A percentile compares a stretch with the other conserved stretches of the same genome.
Conservation (phyloP, 2,797 vertebrate species). For the Acrossocheilus fasciatus region DNA sequence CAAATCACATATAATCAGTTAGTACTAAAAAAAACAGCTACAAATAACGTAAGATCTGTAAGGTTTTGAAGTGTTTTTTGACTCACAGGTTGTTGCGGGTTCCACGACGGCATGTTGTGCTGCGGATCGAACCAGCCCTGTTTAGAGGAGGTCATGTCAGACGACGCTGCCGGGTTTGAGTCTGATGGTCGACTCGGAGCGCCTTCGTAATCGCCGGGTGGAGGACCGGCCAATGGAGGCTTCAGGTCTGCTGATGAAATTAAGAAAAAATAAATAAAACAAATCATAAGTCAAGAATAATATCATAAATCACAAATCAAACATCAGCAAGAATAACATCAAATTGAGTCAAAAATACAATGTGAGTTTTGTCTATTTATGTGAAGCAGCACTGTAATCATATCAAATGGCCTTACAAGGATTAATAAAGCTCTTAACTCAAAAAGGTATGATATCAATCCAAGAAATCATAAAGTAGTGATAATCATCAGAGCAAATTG, state of each 20-base stretch:
- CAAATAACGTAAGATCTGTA: neutral
- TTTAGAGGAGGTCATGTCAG: conserved; percentile 89
- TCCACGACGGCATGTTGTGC: conserved; percentile 91
- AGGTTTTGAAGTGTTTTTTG: neutral
- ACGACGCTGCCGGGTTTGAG: conserved; percentile 82
- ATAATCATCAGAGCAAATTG: too few relatives aligned
- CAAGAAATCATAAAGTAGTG: too few relatives aligned
- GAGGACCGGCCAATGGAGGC: conserved; percentile 81
- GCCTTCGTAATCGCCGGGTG: conserved; percentile 86
- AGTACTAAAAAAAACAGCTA: neutral
- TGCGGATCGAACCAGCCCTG: conserved; percentile 94
- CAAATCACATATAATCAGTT: neutral
- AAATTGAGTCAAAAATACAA: too few relatives aligned
- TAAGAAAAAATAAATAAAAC: neutral
- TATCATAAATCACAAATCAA: neutral
- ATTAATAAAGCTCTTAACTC: too few relatives aligned
- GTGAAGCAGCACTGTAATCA: neutral
- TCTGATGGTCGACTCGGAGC: conserved; percentile 80
- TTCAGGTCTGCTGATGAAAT: conserved; percentile 84
- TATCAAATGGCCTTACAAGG: neutral
- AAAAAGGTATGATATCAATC: too few relatives aligned
- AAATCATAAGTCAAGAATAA: neutral
- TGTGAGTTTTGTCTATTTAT: too few relatives aligned
- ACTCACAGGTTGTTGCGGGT: conserved; percentile 88
- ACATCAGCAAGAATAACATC: neutral